Evolutionary conservation across 2,888 invertebrate genomes (phyloP).

Genomic region (Rambutsinella grinnellia): DNA sequence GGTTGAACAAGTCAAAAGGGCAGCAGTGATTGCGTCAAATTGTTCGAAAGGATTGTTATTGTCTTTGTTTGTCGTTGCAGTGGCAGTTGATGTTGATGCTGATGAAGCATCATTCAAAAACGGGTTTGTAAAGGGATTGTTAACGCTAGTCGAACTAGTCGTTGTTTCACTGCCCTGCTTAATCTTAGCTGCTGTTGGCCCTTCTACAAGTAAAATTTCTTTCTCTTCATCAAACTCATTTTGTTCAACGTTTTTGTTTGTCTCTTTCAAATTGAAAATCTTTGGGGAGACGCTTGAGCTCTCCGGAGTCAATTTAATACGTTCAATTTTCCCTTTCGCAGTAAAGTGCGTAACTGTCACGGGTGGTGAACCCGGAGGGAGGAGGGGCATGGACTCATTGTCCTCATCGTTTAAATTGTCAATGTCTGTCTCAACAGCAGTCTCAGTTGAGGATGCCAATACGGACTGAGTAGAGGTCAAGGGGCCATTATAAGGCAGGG

Average conservation of each 20-base stretch:
- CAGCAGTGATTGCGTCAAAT: slow-evolving; percentile 62
- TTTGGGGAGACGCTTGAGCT: slow-evolving; percentile 52
- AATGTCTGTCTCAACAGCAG: slow-evolving; percentile 46
- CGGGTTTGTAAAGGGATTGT: slow-evolving; percentile 39
- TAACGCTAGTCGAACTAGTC: too few relatives aligned
- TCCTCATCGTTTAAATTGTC: slow-evolving; percentile 43
- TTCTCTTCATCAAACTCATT: slow-evolving; percentile 26
- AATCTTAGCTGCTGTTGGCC: slow-evolving; percentile 33
- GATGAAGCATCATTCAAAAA: slow-evolving; percentile 6
- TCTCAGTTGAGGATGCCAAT: slow-evolving; percentile 35
- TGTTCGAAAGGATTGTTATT: slow-evolving; percentile 54
- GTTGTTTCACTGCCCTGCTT: too few relatives aligned
- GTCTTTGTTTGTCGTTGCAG: slow-evolving; percentile 20
- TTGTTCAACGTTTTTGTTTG: slow-evolving; percentile 10
- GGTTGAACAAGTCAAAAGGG: slow-evolving; percentile 59
- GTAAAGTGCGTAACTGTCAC: slow-evolving; percentile 77
- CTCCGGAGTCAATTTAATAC: slow-evolving; percentile 66
- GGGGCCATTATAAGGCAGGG: slow-evolving; percentile 58
- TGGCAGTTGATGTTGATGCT: slow-evolving; percentile 17
- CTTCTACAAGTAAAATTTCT: slow-evolving; percentile 57
- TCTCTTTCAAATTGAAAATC: background rate
- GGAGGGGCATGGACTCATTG: slow-evolving; percentile 60
- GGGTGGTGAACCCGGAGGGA: slow-evolving; percentile 67
- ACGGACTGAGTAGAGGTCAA: slow-evolving; percentile 57
- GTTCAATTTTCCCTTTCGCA: slow-evolving; percentile 72